A percentile compares a stretch with the other conserved stretches of the same genome.
Evolutionary conservation across 2,797 vertebrate species (phyloP).

Genomic region (Orientallactaga sibirica): DNA sequence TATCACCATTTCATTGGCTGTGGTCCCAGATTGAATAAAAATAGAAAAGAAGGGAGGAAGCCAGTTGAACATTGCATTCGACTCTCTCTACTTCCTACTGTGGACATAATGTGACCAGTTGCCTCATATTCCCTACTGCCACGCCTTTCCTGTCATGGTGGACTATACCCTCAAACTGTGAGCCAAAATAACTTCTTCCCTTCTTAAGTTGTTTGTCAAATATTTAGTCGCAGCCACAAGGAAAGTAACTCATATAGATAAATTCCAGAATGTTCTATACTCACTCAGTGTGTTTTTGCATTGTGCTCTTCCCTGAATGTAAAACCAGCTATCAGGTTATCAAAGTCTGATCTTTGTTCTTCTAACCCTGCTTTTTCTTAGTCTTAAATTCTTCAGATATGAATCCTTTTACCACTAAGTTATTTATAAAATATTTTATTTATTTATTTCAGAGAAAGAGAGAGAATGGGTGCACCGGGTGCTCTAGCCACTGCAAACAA

Average conservation of each 20-base stretch:
- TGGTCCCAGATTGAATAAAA: background rate
- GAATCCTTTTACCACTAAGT: constrained; percentile 15
- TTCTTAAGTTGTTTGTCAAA: background rate
- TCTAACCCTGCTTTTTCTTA: constrained; percentile 5
- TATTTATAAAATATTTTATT: background rate
- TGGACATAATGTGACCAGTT: background rate
- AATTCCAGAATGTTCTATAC: background rate
- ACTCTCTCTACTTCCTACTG: background rate
- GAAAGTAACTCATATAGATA: background rate
- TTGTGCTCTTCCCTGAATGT: background rate
- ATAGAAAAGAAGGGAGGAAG: background rate
- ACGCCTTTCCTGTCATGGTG: background rate
- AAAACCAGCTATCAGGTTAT: constrained; percentile 27
- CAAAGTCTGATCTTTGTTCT: constrained; percentile 15
- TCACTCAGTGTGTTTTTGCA: background rate
- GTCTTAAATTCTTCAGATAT: constrained; percentile 27
- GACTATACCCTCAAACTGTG: background rate
- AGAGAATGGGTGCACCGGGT: too few relatives aligned
- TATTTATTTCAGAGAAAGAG: too few relatives aligned
- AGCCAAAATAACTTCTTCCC: background rate
- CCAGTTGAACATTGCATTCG: background rate
- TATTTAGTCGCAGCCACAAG: background rate
- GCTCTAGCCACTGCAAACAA: too few relatives aligned
- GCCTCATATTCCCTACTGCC: too few relatives aligned
- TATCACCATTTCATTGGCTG: background rate